Conservation (phyloP, 1,140 invertebrate genomes). For the Globodera ellingtonae region DNA sequence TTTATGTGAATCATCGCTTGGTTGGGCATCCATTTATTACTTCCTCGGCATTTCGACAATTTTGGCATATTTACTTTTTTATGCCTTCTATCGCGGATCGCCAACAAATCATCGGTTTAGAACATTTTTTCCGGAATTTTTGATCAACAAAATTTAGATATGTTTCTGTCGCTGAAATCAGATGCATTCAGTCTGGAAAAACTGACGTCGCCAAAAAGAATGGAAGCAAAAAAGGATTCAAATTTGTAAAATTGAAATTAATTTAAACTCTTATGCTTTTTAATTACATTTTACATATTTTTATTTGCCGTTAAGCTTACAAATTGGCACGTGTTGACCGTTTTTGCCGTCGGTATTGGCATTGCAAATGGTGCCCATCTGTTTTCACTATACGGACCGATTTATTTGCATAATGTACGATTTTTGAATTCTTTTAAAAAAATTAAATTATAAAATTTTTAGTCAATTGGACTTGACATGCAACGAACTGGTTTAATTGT, state of each 20-base stretch:
- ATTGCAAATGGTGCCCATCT: slow-evolving; percentile 31
- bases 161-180: background rate
- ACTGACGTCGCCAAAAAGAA: background rate
- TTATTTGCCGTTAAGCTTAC: slow-evolving; percentile 20
- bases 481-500: background rate
- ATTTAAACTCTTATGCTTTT: background rate
- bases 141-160: background rate
- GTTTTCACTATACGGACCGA: slow-evolving; percentile 37
- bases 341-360: slow-evolving; percentile 28
- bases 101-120: slow-evolving; percentile 29
- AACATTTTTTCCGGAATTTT: background rate
- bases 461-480: background rate
- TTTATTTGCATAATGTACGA: slow-evolving; percentile 42
- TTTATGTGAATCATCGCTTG: slow-evolving; percentile 43
- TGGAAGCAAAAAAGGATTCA: background rate
- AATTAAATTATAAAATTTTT: background rate
- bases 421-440: no score
- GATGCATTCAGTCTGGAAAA: background rate
- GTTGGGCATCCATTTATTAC: slow-evolving; percentile 56
- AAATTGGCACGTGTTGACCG: slow-evolving; percentile 24
- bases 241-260: background rate
- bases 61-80: slow-evolving; percentile 36
- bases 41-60: slow-evolving; percentile 53
- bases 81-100: slow-evolving; percentile 37
- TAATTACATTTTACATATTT: background rate